phyloP scores from a whole-genome alignment of 2,888 invertebrate genomes.

The Drosophila stalkeri region DNA sequence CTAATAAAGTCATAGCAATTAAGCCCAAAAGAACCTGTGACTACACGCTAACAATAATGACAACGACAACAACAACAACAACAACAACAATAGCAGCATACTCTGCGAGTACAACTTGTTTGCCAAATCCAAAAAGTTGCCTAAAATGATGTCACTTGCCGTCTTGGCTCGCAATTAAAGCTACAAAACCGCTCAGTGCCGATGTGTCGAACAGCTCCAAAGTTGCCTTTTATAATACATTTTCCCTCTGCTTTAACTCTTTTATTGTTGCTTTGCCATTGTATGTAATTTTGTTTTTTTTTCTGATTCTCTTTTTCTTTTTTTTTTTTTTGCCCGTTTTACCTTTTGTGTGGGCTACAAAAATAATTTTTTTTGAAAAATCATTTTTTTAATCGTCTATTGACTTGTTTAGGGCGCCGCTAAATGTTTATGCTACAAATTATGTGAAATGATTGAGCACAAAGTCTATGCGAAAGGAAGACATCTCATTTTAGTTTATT shows the following conservation, averaged over 20 bases:
- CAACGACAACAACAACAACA: slow-evolving; percentile 40
- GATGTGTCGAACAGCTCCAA: slow-evolving; percentile 36
- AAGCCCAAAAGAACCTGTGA: slow-evolving; percentile 58
- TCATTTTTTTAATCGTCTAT: slow-evolving; percentile 81
- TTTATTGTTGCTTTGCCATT: slow-evolving; percentile 42
- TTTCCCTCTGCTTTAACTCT: slow-evolving; percentile 32
- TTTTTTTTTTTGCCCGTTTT: slow-evolving; percentile 40
- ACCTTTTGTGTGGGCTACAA: slow-evolving; percentile 60
- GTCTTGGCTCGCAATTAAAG: slow-evolving; percentile 68
- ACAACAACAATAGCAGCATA: slow-evolving; percentile 30
- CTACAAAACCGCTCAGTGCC: slow-evolving; percentile 50
- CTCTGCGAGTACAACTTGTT: slow-evolving; percentile 68
- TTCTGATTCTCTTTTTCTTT: slow-evolving; percentile 14
- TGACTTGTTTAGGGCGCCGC: slow-evolving; percentile 78
- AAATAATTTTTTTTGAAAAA: slow-evolving; percentile 54
- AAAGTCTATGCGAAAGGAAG: slow-evolving; percentile 51
- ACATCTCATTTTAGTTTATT: background rate
- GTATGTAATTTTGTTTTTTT: slow-evolving; percentile 45
- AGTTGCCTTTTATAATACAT: slow-evolving; percentile 64
- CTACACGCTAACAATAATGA: slow-evolving; percentile 41
- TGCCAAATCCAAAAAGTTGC: slow-evolving; percentile 68
- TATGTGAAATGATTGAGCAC: slow-evolving; percentile 82
- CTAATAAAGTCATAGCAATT: slow-evolving; percentile 80
- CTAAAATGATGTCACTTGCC: slow-evolving; percentile 77
- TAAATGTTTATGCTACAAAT: slow-evolving; percentile 74